These are phyloP conservation scores for Musca domestica DNA, from an alignment of 1,140 invertebrate species.

Conservation along the genomic window DNA sequence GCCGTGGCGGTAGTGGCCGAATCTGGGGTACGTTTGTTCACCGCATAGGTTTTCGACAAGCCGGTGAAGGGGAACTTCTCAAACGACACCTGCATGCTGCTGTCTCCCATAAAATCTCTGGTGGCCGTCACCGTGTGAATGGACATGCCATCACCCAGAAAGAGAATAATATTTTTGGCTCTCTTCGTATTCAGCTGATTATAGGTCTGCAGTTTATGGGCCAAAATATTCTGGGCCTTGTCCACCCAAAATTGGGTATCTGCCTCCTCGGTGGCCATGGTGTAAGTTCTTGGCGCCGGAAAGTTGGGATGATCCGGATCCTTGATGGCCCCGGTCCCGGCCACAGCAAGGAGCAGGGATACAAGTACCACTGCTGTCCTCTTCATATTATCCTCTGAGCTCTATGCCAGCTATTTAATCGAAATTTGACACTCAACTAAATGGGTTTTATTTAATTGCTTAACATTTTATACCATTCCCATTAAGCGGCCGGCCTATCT, in stretches of 20 bases:
- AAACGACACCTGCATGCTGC: slow-evolving; percentile 66
- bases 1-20: slow-evolving; percentile 77
- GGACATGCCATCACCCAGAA: slow-evolving; percentile 79
- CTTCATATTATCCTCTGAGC: not conserved
- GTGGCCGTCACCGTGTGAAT: slow-evolving; percentile 69
- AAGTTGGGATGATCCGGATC: slow-evolving; percentile 7
- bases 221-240: slow-evolving; percentile 35
- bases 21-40: slow-evolving; percentile 71
- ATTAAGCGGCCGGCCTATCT: too few species aligned
- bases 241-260: slow-evolving; percentile 31
- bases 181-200: slow-evolving; percentile 51
- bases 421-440: not conserved
- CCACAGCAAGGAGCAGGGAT: not conserved
- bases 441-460: too few species aligned
- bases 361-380: not conserved
- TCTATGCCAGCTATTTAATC: not conserved
- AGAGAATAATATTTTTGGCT: slow-evolving; percentile 74
- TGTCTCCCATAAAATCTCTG: slow-evolving; percentile 65
- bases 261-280: not conserved
- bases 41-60: slow-evolving; percentile 76
- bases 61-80: slow-evolving; percentile 72
- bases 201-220: slow-evolving; percentile 36
- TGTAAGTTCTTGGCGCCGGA: not conserved
- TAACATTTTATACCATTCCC: too few species aligned
- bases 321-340: not conserved